Evolutionary conservation across 92 coral and sea anemone species (phyloP).

Genomic region (Montipora capitata): DNA sequence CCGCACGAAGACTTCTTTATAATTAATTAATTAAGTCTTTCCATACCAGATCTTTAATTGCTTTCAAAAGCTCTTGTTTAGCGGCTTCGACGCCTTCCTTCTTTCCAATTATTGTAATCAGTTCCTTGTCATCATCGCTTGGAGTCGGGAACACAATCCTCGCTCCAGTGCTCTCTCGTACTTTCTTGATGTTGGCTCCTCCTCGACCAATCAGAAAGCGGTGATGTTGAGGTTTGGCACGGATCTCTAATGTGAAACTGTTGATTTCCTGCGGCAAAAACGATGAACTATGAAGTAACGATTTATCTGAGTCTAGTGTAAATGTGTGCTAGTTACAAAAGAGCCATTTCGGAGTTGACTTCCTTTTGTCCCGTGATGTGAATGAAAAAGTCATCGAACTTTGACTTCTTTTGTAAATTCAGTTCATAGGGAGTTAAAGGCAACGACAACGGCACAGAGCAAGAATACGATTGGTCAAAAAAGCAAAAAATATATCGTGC

Average conservation of each 20-base stretch:
- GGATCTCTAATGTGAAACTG: conserved; percentile 90
- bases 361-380: too few relatives aligned
- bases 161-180: conserved; percentile 99
- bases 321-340: too few relatives aligned
- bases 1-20: too few relatives aligned
- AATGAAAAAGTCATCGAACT: too few relatives aligned
- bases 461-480: too few relatives aligned
- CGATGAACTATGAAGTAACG: not conserved
- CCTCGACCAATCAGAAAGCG: conserved; percentile 99
- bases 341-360: too few relatives aligned
- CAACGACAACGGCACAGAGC: too few relatives aligned
- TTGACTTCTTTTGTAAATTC: too few relatives aligned
- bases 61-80: conserved; percentile 90
- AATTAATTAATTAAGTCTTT: not conserved
- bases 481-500: too few relatives aligned
- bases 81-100: conserved; percentile 96
- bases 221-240: conserved; percentile 98
- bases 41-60: conserved; percentile 96
- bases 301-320: not conserved
- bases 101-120: conserved; percentile 96
- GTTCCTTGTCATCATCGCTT: conserved; percentile 96
- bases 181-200: conserved; percentile 95
- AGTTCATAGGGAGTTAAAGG: too few relatives aligned
- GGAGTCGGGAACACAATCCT: conserved; percentile 95
- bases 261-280: conserved; percentile 84